Evolutionary conservation across 2,797 vertebrate genomes (phyloP).

Genomic region (Fistularia commersonii): DNA sequence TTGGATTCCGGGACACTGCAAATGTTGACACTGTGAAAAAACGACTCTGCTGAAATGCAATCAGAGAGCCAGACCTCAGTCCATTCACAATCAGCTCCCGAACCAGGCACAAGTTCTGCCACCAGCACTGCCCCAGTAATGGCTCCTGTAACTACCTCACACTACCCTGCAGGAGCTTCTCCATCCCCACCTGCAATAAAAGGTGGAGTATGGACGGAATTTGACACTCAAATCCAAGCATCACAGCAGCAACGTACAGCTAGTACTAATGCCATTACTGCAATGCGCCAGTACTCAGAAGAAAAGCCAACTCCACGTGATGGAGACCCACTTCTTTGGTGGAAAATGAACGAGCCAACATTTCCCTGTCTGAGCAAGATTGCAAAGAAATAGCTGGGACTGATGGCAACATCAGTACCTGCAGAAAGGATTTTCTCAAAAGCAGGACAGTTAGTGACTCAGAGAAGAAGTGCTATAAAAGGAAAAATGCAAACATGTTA

Average conservation of each 20-base stretch:
- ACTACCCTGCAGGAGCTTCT: conserved; percentile 10
- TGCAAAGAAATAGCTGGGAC: conserved; percentile 4
- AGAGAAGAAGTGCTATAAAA: too few species aligned
- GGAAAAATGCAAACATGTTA: too few species aligned
- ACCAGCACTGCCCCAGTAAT: conserved; percentile 8
- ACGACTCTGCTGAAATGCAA: conserved; percentile 13
- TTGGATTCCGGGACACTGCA: conserved; percentile 1
- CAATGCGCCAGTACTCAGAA: conserved; percentile 14
- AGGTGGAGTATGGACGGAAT: conserved; percentile 18
- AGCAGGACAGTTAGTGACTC: too few species aligned
- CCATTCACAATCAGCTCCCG: conserved; percentile 2
- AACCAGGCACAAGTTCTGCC: conserved; percentile 12
- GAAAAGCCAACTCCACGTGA: conserved; percentile 13
- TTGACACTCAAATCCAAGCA: conserved; percentile 9
- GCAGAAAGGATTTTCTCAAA: conserved; percentile 1
- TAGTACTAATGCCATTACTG: conserved; percentile 17
- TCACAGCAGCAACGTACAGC: conserved; percentile 7
- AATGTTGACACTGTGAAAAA: conserved; percentile 8
- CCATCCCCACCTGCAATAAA: conserved; percentile 28
- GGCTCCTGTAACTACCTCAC: conserved; percentile 21
- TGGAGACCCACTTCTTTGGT: conserved; percentile 9
- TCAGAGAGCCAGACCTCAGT: conserved; percentile 13
- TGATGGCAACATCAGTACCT: too few species aligned
- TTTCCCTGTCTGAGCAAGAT: too few species aligned
- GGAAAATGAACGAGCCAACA: conserved; percentile 5